Conservation (phyloP, 1,140 invertebrate species). For the Watersipora subatra region DNA sequence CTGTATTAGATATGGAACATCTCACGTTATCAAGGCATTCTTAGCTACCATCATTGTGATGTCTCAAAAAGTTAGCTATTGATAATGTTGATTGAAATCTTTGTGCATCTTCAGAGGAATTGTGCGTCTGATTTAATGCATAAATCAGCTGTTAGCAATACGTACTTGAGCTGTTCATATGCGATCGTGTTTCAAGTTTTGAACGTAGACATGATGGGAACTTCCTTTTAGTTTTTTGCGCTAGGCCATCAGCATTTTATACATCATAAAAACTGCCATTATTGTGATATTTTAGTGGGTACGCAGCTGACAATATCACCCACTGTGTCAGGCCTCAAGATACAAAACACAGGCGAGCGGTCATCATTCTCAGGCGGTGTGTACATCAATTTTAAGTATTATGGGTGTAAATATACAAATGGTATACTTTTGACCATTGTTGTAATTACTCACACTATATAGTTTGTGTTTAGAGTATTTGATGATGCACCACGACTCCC, state of each 20-base stretch:
- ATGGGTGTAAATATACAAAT: too few species aligned
- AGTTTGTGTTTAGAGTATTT: constrained; percentile 16
- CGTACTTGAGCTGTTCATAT: too few species aligned
- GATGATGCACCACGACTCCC: constrained; percentile 25
- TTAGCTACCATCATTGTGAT: not conserved
- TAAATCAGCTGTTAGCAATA: too few species aligned
- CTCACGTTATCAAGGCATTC: not conserved
- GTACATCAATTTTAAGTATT: not conserved
- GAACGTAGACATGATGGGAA: too few species aligned
- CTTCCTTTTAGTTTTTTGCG: too few species aligned
- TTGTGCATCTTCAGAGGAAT: not conserved
- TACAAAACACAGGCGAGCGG: constrained; percentile 42
- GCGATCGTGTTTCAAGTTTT: too few species aligned
- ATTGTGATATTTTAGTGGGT: constrained; percentile 39
- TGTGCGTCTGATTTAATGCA: not conserved
- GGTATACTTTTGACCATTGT: too few species aligned
- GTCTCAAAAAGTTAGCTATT: not conserved
- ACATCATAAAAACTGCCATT: not conserved
- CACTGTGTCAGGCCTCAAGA: constrained; percentile 48
- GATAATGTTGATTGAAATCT: not conserved
- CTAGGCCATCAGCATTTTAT: too few species aligned
- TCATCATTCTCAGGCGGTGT: constrained; percentile 45
- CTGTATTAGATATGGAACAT: constrained; percentile 2
- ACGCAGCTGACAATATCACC: constrained; percentile 47
- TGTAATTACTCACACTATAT: too few species aligned